Conservation (phyloP, 2,113 vertebrate species). For the Pungitius pungitius region DNA sequence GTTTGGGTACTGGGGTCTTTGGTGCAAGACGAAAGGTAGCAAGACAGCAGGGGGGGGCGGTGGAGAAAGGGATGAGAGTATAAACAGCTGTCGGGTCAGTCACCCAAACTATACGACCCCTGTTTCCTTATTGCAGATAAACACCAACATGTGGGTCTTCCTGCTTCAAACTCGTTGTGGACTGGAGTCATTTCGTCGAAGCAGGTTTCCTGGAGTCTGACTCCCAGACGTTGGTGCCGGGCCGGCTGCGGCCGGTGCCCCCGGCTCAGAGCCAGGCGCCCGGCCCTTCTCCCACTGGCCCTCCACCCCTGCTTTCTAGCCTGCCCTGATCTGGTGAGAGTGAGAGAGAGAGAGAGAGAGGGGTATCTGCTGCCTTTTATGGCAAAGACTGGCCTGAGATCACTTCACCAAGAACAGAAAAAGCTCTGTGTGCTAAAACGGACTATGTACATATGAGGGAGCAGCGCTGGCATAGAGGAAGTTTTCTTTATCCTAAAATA, state of each 20-base stretch:
- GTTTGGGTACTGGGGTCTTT: neutral
- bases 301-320: constrained; percentile 47
- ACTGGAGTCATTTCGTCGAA: neutral
- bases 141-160: constrained; percentile 21
- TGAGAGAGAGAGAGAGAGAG: constrained; percentile 60
- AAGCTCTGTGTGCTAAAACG: constrained; percentile 37
- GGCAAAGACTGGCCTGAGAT: constrained; percentile 61
- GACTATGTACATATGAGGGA: constrained; percentile 51
- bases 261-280: constrained; percentile 27
- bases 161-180: neutral
- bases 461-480: constrained; percentile 59
- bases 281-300: constrained; percentile 37
- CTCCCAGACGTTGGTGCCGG: constrained; percentile 46
- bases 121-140: constrained; percentile 45
- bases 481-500: constrained; percentile 72
- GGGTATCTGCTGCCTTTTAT: constrained; percentile 75
- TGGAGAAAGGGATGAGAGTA: constrained; percentile 51
- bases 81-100: constrained; percentile 64
- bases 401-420: constrained; percentile 66
- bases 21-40: constrained; percentile 35
- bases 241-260: constrained; percentile 26
- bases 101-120: constrained; percentile 32
- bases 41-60: neutral
- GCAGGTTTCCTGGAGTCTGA: neutral
- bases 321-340: constrained; percentile 57